These are phyloP conservation scores for Discoglossus pictus DNA, from an alignment of 2,797 vertebrate species.

Conservation along the genomic window DNA sequence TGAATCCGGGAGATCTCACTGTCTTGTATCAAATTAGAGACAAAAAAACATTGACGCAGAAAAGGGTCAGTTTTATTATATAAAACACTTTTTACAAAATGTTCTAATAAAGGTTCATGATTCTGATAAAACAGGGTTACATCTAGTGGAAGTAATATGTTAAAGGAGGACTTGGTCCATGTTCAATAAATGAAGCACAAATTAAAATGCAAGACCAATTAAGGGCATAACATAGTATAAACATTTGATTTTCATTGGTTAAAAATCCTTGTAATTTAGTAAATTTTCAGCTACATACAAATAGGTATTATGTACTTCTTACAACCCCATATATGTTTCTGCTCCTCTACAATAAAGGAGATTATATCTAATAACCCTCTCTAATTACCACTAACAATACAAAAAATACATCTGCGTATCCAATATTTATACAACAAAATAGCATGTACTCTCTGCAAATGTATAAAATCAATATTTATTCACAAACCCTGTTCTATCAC, in stretches of 20 bases:
- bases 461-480: constrained; percentile 78
- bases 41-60: constrained; percentile 7
- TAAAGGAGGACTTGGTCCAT: constrained; percentile 64
- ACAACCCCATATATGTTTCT: neutral
- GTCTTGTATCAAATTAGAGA: too few relatives aligned
- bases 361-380: neutral
- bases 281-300: neutral
- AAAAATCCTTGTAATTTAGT: constrained; percentile 5
- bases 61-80: constrained; percentile 52
- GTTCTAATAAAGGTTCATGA: constrained; percentile 52
- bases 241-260: neutral
- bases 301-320: neutral
- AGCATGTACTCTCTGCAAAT: constrained; percentile 55
- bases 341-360: neutral
- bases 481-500: constrained; percentile 75
- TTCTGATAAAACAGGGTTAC: constrained; percentile 61
- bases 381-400: constrained; percentile 3
- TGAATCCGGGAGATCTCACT: too few relatives aligned
- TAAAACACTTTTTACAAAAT: constrained; percentile 46
- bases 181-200: constrained; percentile 6
- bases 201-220: neutral
- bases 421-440: constrained; percentile 8
- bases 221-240: neutral
- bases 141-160: constrained; percentile 52
- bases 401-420: constrained; percentile 17